Evolutionary conservation across 2,113 vertebrate genomes (phyloP).

Genomic region (Bagarius yarrelli): DNA sequence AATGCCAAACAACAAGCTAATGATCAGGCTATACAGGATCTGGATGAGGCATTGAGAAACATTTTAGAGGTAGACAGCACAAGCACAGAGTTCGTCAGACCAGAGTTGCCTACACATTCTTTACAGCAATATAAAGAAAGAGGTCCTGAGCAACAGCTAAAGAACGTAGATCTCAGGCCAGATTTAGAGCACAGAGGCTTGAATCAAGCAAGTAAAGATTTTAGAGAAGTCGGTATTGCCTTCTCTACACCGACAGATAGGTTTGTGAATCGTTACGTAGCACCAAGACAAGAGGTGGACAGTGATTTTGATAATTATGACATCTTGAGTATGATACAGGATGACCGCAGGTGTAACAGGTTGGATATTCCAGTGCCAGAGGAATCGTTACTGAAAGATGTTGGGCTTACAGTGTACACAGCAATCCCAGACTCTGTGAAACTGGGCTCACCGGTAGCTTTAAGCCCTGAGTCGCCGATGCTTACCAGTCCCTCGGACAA

Average conservation of each 20-base stretch:
- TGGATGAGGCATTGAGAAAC: conserved; percentile 56
- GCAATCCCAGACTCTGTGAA: conserved; percentile 47
- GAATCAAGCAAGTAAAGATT: conserved; percentile 59
- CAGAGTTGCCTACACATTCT: conserved; percentile 49
- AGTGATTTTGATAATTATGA: conserved; percentile 41
- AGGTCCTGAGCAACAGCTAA: conserved; percentile 56
- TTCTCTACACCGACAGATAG: conserved; percentile 51
- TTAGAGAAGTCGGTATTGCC: neutral
- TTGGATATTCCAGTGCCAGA: conserved; percentile 73
- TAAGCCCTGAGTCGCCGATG: conserved; percentile 56
- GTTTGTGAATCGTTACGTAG: conserved; percentile 46
- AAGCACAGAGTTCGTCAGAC: conserved; percentile 41
- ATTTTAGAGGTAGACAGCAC: conserved; percentile 51
- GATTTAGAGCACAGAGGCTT: conserved; percentile 44
- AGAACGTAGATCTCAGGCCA: conserved; percentile 49
- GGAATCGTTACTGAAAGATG: conserved; percentile 71
- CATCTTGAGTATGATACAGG: conserved; percentile 34
- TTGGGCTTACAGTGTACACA: conserved; percentile 73
- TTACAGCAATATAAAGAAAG: conserved; percentile 40
- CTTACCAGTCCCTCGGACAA: conserved; percentile 62
- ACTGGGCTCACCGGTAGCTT: conserved; percentile 40
- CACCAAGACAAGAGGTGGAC: conserved; percentile 51
- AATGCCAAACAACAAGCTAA: conserved; percentile 63
- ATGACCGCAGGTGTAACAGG: conserved; percentile 54
- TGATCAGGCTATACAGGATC: conserved; percentile 52